Base-by-base conservation (phyloP, 23 tunicate genomes). In the Corella eumyota region DNA sequence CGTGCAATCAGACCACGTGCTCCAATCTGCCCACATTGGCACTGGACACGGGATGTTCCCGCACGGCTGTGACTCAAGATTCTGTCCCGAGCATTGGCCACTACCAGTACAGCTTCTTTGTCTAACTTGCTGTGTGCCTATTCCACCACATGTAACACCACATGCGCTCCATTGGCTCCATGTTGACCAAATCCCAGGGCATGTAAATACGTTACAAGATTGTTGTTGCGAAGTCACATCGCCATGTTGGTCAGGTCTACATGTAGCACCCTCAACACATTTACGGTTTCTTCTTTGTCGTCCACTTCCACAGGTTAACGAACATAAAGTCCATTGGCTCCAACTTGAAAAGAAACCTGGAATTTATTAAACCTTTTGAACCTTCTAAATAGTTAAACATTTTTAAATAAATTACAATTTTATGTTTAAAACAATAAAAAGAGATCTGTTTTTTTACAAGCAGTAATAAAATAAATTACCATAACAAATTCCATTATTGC, bases 91-190 rank as follows among this genome's bases (percentile, higher is more conserved):
- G 37, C 82, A 75, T 2, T 67, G 73, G 3, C 17, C 19, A 23
- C 73, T 73, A 20, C 58, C 66, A 5, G 25, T 33, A 26, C 85
- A 68, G 30, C 11, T 23, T 30, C 85, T 51, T 6, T 23, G 47
- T 60, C 80, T 58, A 1, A 0, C 22, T 4, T 40, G 45, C 9
- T 30, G 56, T 2, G 92, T 72, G 47, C 50, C 36, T 26, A 19
- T 23, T 13, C 92, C 79, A 5, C 68, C 92, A 37, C 94, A 84
- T 19, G 77, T 45, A 22, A 76, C 72, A 19, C 64, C 21, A 29
- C 94, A 84, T 3, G 65, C 15, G 28, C 69, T 50, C 77, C 77
- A 84, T n/a, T 68, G 24, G 53, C 58, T 36, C 94, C 94, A 84
- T n/a, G 30, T 29, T 9, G 51, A 27, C 92, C 92, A 82, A 0